Evolutionary conservation across 2,888 invertebrate species (phyloP), one percentile per base, ranked within the genome.

Genomic region (Drosophila ezoana): DNA sequence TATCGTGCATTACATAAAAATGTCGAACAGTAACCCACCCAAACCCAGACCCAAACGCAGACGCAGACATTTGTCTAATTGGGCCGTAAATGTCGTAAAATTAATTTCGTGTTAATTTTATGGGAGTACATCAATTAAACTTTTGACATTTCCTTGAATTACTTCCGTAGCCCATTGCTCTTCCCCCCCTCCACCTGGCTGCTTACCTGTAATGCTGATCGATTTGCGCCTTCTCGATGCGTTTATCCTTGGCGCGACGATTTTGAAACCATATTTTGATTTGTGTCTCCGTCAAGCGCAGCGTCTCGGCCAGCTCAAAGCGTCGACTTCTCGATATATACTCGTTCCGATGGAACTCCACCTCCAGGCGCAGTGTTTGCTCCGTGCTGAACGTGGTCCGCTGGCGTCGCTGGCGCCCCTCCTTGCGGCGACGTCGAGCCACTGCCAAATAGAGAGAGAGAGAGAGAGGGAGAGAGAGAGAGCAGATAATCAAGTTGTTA

Each of bases 231-330:
- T 98, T 98, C 91, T 98, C 98, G 77, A 98, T 97, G 73, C 98
- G 93, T 93, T 98, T 98, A 91, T 98, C 98, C 93, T 98, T 98
- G 23, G 98, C 98, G 79, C 98, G 94, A 73, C 98, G 94, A 92
- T 98, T 98, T 93, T 98, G 98, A 92, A 98, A 98, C 96, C 96
- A 96, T 66, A 97, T 97, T 92, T 97, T 97, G 80, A 97, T 96
- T 92, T 97, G 94, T 0, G 96, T 97, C 91, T 97, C 97, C 0
- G 96, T 95, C 20, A 95, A 92, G 49, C 93, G 92, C 44, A 97
- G 92, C 4, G 94, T 92, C 89, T 95, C 95, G 0, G 97, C 97
- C 71, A 97, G 92, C 91, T 97, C 96, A 89, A 95, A 96, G 73
- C 97, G 93, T 86, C 97, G 93, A 35, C 97, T 96, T 68, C 98